Base-by-base conservation (phyloP, 2,113 vertebrate genomes). In the Euleptes europaea region DNA sequence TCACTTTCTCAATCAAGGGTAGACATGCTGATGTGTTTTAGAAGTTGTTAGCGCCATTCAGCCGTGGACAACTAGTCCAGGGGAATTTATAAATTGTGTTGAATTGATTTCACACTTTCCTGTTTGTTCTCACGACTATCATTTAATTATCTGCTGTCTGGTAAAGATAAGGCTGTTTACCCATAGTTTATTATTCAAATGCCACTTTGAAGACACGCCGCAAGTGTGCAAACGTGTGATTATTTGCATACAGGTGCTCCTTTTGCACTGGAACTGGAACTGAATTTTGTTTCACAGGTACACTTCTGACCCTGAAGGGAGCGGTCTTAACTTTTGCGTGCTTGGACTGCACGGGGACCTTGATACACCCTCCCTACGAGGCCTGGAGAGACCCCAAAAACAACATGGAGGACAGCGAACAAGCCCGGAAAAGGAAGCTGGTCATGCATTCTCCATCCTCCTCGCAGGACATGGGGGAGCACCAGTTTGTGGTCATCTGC, bases 401-500 rank as follows among this genome's bases (percentile, higher is more conserved):
- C 66, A 95, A 90, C 38, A 89, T 93, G 0, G 98, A 98, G 60
- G 98, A 99, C 15, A 95, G 96, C 10, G 98, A 99, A 86, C 97
- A 97, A 91, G 95, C 93, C 4, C 96, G 97, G 84, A 97, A 94
- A 93, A 96, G 98, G 90, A 99, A 98, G 93, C 94, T 99, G 90
- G 96, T 98, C 92, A 94, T 98, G 94, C 97, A 98, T 92, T 98
- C 96, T 1, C 97, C 98, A 5, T 97, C 97, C 5, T 96, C 96
- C 63, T 98, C 98, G 84, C 98, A 99, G 95, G 98, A 99, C 35
- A 93, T 91, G 88, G 96, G 97, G 87, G 98, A 99, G 40, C 97
- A 98, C 92, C 98, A 99, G 88, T 97, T 98, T 95, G 97, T 97
- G 49, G 96, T 99, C 90, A 96, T 98, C 92, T 99, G 98, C 95